phyloP scores from a whole-genome alignment of 2,888 invertebrate genomes.

The Carabus problematicus region DNA sequence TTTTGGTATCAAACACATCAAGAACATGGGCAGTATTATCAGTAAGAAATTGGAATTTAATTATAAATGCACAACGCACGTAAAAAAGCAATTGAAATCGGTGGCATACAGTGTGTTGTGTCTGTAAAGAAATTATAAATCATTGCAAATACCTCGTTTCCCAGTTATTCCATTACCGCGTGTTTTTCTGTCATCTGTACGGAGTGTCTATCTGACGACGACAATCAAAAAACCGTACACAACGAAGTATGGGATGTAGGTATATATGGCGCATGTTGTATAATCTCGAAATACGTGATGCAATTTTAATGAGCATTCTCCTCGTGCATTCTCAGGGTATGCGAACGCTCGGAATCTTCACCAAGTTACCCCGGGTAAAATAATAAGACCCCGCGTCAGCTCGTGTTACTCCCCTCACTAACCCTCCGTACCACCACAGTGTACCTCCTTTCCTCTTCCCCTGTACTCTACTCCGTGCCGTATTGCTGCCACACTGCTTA shows the following conservation, averaged over 20 bases:
- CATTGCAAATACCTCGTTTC: conserved; percentile 10
- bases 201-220: neutral
- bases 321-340: conserved; percentile 13
- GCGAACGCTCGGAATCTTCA: conserved; percentile 15
- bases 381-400: conserved; percentile 24
- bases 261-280: conserved; percentile 34
- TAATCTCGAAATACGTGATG: conserved; percentile 37
- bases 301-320: conserved; percentile 39
- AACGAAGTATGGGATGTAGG: neutral
- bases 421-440: neutral
- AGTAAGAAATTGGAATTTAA: no score
- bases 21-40: no score
- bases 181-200: conserved; percentile 6
- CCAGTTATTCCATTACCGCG: conserved; percentile 9
- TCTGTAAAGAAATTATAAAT: conserved; percentile 14
- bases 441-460: neutral
- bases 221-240: conserved; percentile 13
- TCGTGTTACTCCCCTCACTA: neutral
- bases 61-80: no score
- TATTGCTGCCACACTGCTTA: neutral
- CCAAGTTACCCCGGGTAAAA: conserved; percentile 3
- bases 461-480: no score
- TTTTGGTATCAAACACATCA: no score
- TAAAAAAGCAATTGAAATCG: no score
- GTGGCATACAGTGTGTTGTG: neutral